Percentiles rank a stretch among this genome's conserved stretches.
Conservation (phyloP, 1,140 invertebrate genomes). For the Plutomurus gul region DNA sequence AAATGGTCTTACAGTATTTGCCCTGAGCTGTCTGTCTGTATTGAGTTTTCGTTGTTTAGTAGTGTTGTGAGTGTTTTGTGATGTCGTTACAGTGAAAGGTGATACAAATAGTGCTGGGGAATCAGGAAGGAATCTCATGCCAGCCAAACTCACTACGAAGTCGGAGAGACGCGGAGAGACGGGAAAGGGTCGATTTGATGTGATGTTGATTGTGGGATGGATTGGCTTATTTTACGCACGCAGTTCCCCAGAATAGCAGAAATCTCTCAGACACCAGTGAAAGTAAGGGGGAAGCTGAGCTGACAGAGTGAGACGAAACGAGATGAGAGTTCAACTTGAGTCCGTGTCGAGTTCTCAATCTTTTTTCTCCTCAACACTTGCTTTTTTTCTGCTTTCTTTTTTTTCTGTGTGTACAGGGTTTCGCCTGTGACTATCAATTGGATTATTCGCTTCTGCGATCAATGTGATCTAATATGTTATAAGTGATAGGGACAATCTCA, state of each 20-base stretch:
- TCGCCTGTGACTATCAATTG: no score
- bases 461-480: no score
- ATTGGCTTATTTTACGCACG: background rate
- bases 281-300: background rate
- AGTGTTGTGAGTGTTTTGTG: background rate
- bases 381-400: background rate
- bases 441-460: no score
- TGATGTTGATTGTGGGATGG: background rate
- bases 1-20: background rate
- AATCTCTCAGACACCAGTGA: background rate
- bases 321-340: background rate
- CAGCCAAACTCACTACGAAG: background rate
- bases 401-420: background rate
- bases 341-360: background rate
- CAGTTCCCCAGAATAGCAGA: background rate
- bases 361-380: background rate
- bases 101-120: no score
- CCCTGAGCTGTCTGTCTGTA: background rate
- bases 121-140: background rate
- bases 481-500: no score
- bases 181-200: slow-evolving; percentile 3
- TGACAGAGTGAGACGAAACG: background rate
- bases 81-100: background rate
- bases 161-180: background rate
- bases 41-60: background rate